Evolutionary conservation across 2,797 vertebrate species (phyloP).

Genomic region (Notolepis coatsorum): DNA sequence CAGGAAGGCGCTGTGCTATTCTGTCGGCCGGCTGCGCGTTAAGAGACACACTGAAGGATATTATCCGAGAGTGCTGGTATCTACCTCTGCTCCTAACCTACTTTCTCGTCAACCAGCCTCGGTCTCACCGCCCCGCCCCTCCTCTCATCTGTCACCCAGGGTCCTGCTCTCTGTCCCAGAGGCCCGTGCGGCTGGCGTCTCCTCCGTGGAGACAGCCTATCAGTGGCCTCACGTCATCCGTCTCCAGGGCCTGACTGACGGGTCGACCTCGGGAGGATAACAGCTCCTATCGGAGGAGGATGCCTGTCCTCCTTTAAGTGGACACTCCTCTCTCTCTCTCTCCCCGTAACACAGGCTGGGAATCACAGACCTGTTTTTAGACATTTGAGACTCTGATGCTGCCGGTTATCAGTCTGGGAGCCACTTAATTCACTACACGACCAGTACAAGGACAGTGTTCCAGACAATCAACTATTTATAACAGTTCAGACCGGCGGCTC

Average conservation of each 20-base stretch:
- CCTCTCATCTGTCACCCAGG: conserved; percentile 48
- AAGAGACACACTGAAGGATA: too few relatives aligned
- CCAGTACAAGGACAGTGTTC: conserved; percentile 47
- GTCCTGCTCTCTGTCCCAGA: conserved; percentile 68
- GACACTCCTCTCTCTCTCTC: conserved; percentile 46
- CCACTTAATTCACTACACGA: conserved; percentile 66
- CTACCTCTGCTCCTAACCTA: too few relatives aligned
- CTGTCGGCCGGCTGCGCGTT: too few relatives aligned
- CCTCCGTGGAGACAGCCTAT: conserved; percentile 78
- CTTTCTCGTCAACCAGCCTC: too few relatives aligned
- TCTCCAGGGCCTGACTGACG: conserved; percentile 73
- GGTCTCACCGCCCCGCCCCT: conserved; percentile 41
- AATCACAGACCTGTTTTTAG: conserved; percentile 54
- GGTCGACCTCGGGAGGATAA: conserved; percentile 74
- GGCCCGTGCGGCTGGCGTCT: conserved; percentile 62
- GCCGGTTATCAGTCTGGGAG: conserved; percentile 70
- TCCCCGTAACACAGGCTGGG: conserved; percentile 58
- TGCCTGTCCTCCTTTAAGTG: conserved; percentile 62
- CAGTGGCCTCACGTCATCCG: conserved; percentile 79
- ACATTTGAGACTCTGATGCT: conserved; percentile 50
- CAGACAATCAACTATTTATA: conserved; percentile 61
- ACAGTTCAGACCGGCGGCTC: conserved; percentile 34
- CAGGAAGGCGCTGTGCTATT: too few relatives aligned
- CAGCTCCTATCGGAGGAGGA: conserved; percentile 59
- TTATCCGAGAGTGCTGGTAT: too few relatives aligned